phyloP scores from a whole-genome alignment of 2,888 invertebrate genomes.

The Apomyelois bistriatella region DNA sequence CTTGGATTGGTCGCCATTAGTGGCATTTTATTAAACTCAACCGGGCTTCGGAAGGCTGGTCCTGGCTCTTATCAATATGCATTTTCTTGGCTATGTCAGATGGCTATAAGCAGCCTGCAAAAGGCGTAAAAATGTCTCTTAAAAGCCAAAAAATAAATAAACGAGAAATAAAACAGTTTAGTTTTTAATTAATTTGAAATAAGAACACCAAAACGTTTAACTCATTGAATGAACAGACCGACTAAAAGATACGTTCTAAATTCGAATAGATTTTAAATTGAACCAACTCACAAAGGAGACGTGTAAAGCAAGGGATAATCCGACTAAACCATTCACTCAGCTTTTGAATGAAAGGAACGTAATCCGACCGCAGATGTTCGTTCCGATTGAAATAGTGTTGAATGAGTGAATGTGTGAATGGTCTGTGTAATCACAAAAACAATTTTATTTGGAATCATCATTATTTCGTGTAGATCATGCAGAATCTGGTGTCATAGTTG shows the following conservation, averaged over 20 bases:
- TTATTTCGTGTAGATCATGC: no score
- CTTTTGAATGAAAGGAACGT: conserved; percentile 5
- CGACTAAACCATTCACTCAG: conserved; percentile 5
- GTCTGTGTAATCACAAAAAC: not conserved
- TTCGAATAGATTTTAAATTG: conserved; percentile 4
- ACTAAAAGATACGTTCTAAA: not conserved
- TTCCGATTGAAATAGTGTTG: not conserved
- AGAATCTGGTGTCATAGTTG: no score
- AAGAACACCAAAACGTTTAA: not conserved
- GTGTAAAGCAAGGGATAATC: conserved; percentile 12
- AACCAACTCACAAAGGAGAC: conserved; percentile 1
- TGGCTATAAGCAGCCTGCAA: no score
- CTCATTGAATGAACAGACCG: not conserved
- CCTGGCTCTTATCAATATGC: no score
- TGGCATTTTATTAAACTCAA: no score
- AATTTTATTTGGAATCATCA: no score
- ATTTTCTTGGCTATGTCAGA: no score
- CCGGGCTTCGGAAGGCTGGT: no score
- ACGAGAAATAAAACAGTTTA: not conserved
- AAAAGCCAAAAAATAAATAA: not conserved
- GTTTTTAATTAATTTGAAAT: no score
- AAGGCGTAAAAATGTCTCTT: no score
- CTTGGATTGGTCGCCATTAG: no score
- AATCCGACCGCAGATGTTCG: not conserved
- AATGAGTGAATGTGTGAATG: not conserved